Evolutionary conservation across 2,113 vertebrate species (phyloP).

Genomic region (Macaca mulatta): DNA sequence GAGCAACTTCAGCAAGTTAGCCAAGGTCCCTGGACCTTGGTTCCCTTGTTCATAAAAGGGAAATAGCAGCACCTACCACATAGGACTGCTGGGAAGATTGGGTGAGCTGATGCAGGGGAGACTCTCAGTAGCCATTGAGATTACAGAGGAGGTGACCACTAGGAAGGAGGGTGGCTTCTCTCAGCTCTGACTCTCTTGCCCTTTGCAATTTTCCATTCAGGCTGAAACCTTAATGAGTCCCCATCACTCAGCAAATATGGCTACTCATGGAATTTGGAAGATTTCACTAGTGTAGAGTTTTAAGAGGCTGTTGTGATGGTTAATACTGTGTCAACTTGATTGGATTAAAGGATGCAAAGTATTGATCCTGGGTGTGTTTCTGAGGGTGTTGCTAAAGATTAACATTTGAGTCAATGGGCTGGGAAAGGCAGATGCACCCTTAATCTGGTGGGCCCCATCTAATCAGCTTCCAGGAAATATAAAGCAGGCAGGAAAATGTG

Average conservation of each 20-base stretch:
- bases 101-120: not conserved
- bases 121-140: not conserved
- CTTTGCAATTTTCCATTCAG: not conserved
- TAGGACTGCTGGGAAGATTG: not conserved
- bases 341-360: too few relatives aligned
- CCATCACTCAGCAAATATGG: not conserved
- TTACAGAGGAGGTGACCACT: not conserved
- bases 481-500: too few relatives aligned
- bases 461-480: too few relatives aligned
- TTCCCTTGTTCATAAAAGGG: not conserved
- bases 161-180: not conserved
- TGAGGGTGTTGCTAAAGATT: too few relatives aligned
- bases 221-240: not conserved
- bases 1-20: not conserved
- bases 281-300: not conserved
- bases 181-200: not conserved
- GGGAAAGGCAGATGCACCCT: too few relatives aligned
- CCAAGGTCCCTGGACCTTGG: not conserved
- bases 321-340: too few relatives aligned
- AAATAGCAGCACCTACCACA: not conserved
- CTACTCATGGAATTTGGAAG: not conserved
- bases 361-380: too few relatives aligned
- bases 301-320: too few relatives aligned
- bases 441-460: too few relatives aligned
- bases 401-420: too few relatives aligned